Evolutionary conservation across 2,113 vertebrate species (phyloP).

Genomic region (Paedocypris sp.): DNA sequence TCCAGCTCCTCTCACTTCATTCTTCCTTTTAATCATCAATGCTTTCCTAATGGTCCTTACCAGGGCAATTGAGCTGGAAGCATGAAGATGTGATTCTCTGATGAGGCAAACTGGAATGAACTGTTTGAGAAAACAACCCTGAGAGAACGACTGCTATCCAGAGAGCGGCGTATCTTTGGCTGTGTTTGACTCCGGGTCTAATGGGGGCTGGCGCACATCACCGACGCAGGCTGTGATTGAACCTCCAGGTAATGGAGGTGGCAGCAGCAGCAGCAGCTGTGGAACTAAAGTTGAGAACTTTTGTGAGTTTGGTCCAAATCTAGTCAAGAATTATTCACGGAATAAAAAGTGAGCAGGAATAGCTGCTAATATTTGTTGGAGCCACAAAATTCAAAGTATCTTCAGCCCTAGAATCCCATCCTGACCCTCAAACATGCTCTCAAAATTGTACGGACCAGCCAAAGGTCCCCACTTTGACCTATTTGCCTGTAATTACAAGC

Average conservation of each 20-base stretch:
- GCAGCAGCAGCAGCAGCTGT: constrained; percentile 2
- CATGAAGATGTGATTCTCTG: neutral
- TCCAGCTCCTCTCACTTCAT: constrained; percentile 41
- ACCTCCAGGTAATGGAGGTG: constrained; percentile 19
- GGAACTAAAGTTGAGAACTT: constrained; percentile 5
- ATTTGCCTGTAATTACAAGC: no score
- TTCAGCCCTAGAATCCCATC: no score
- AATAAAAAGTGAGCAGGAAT: no score
- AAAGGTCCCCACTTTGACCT: no score
- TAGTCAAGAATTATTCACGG: no score
- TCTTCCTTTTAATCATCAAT: constrained; percentile 36
- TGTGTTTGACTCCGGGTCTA: constrained; percentile 19
- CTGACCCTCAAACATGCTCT: no score
- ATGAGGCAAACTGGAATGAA: neutral
- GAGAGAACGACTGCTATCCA: neutral
- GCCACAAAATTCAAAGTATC: no score
- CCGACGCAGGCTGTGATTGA: constrained; percentile 18
- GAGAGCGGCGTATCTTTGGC: neutral
- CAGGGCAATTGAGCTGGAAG: constrained; percentile 44
- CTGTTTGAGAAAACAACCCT: neutral
- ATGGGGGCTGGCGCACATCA: constrained; percentile 27
- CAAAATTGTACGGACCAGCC: no score
- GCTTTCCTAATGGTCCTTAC: constrained; percentile 46
- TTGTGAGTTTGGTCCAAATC: neutral
- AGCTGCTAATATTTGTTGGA: no score